Conservation (phyloP, 2,888 invertebrate species). For the Spilarctia lutea region DNA sequence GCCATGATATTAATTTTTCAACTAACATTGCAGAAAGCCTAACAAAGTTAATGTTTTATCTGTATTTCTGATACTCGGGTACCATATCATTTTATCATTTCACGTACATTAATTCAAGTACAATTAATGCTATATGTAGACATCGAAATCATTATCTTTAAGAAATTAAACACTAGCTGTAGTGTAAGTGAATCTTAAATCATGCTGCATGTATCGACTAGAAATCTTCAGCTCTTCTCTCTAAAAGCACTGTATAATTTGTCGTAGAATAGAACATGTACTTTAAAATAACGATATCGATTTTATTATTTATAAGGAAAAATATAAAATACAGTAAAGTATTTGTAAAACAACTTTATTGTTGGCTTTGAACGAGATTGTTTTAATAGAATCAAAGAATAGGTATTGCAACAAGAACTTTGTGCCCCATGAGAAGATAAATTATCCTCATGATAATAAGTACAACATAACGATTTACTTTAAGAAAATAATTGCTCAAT, state of each 20-base stretch:
- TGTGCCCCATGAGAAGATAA: slow-evolving; percentile 57
- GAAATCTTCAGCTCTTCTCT: slow-evolving; percentile 61
- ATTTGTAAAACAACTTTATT: slow-evolving; percentile 51
- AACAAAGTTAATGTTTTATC: slow-evolving; percentile 20
- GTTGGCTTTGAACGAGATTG: slow-evolving; percentile 49
- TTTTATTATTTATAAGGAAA: slow-evolving; percentile 80
- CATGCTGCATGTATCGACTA: slow-evolving; percentile 57
- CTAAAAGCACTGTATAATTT: slow-evolving; percentile 61
- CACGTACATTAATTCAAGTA: slow-evolving; percentile 1
- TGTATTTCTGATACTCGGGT: not conserved
- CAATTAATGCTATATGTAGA: slow-evolving; percentile 66
- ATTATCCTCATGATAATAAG: slow-evolving; percentile 77
- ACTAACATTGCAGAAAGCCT: not conserved
- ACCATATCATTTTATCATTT: slow-evolving; percentile 1
- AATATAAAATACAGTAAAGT: slow-evolving; percentile 57
- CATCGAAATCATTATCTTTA: slow-evolving; percentile 63
- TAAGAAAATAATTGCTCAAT: slow-evolving; percentile 83
- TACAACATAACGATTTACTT: slow-evolving; percentile 77
- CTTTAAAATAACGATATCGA: slow-evolving; percentile 75
- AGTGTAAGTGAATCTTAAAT: slow-evolving; percentile 55
- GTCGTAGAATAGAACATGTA: slow-evolving; percentile 87
- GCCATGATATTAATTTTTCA: not conserved
- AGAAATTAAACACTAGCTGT: slow-evolving; percentile 49
- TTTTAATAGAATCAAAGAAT: slow-evolving; percentile 43
- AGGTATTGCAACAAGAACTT: slow-evolving; percentile 42